These are phyloP conservation scores for Actinia tenebrosa DNA, from an alignment of 64 coral and sea anemone species.

Conservation along the genomic window DNA sequence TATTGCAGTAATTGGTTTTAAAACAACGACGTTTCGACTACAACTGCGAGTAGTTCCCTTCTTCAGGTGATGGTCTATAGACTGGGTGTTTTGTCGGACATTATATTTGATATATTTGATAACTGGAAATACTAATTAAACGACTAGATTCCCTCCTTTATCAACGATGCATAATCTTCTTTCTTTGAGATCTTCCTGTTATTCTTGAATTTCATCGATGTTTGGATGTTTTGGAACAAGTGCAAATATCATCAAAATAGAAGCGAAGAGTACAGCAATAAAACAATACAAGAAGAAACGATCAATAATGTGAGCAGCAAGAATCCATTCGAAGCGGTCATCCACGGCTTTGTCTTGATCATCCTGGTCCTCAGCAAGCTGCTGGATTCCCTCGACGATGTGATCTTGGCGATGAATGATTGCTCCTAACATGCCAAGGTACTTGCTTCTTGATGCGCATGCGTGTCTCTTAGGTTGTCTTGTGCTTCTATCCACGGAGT, in stretches of 20 bases:
- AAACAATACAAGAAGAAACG: conserved; percentile 12
- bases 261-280: neutral
- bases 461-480: neutral
- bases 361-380: neutral
- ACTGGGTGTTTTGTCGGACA: too few relatives aligned
- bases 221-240: neutral
- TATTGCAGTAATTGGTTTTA: too few relatives aligned
- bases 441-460: neutral
- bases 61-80: too few relatives aligned
- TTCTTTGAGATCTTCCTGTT: neutral
- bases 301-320: conserved; percentile 29
- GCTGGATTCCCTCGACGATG: conserved; percentile 1
- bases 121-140: too few relatives aligned
- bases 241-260: conserved; percentile 11
- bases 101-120: too few relatives aligned
- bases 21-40: too few relatives aligned
- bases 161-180: too few relatives aligned
- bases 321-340: conserved; percentile 5
- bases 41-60: too few relatives aligned
- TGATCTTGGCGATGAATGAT: conserved; percentile 29
- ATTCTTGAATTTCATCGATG: conserved; percentile 14
- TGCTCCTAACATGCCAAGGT: neutral
- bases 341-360: neutral
- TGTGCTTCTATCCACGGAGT: neutral
- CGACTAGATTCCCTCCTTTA: too few relatives aligned